These are phyloP conservation scores for Phocoena sinus DNA, from an alignment of 2,113 vertebrate species.

Conservation along the genomic window DNA sequence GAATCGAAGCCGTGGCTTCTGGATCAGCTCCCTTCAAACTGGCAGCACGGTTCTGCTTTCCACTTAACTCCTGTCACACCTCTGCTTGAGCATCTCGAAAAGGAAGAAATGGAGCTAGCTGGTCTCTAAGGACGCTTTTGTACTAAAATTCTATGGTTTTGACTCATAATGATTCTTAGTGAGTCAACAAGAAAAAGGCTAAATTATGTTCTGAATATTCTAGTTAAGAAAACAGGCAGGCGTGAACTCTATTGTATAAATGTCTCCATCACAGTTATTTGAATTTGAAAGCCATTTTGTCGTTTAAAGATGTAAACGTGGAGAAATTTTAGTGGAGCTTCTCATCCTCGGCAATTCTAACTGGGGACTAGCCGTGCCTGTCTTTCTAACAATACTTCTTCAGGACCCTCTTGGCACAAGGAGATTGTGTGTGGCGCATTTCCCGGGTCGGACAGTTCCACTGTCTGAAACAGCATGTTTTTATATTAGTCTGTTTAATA, in stretches of 20 bases:
- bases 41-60: rapidly evolving
- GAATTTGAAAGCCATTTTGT: neutral
- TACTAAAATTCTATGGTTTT: neutral
- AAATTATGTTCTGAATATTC: neutral
- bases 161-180: neutral
- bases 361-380: neutral
- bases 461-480: rapidly evolving
- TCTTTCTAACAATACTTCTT: rapidly evolving
- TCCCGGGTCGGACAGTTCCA: neutral
- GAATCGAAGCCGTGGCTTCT: rapidly evolving
- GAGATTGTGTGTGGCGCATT: rapidly evolving
- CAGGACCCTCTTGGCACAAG: neutral
- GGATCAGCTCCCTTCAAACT: neutral
- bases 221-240: neutral
- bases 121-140: neutral
- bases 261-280: neutral
- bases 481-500: rapidly evolving
- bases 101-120: neutral
- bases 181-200: slow-evolving; percentile 20
- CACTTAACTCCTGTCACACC: rapidly evolving
- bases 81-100: rapidly evolving
- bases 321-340: too few relatives aligned
- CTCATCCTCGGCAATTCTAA: rapidly evolving
- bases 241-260: rapidly evolving
- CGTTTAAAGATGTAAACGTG: neutral